Conservation (phyloP, 2,888 invertebrate species). For the Scaptodrosophila latifasciaeformis region DNA sequence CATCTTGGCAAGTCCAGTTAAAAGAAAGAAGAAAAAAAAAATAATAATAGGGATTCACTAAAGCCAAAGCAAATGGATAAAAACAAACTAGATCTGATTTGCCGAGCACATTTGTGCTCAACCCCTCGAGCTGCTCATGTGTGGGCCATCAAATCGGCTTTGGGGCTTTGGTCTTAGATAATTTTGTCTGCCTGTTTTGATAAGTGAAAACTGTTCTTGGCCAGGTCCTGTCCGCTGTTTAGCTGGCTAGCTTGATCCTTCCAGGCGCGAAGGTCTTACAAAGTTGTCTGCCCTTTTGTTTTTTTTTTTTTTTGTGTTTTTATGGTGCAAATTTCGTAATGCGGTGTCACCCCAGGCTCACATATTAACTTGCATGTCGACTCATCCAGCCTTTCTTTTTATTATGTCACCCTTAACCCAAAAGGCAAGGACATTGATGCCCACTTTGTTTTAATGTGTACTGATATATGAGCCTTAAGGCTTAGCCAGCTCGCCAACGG, state of each 20-base stretch:
- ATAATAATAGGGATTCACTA: no score
- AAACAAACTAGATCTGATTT: no score
- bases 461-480: constrained; percentile 64
- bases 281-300: constrained; percentile 7
- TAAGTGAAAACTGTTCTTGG: constrained; percentile 46
- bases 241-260: constrained; percentile 35
- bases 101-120: no score
- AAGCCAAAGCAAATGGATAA: no score
- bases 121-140: no score
- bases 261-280: constrained; percentile 32
- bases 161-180: constrained; percentile 66
- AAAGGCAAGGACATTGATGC: constrained; percentile 61
- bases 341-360: not conserved
- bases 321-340: constrained; percentile 54
- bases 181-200: constrained; percentile 52
- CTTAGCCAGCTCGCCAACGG: constrained; percentile 38
- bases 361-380: not conserved
- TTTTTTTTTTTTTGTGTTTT: constrained; percentile 32
- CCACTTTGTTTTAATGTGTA: constrained; percentile 67
- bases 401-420: not conserved
- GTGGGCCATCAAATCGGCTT: constrained; percentile 38
- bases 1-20: no score
- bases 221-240: constrained; percentile 18
- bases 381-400: not conserved
- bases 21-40: no score